Base-by-base conservation (phyloP, 2,888 invertebrate species). In the Dasypolia templi region DNA sequence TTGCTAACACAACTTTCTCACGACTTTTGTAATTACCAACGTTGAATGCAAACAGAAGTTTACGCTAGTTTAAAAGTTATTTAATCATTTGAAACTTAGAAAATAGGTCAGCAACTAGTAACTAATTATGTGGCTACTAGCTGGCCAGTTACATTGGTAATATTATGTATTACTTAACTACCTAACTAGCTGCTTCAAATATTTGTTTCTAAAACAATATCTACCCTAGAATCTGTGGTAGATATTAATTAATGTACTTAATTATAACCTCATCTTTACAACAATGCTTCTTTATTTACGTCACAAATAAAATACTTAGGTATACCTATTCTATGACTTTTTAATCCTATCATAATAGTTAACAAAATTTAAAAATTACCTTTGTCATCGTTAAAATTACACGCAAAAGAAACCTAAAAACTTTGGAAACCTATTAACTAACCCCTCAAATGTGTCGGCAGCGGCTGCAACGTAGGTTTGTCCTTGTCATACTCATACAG, bases 361-460 rank as follows among this genome's bases (percentile, higher is more conserved):
- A 53, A 62, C 7, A 46, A 29, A 32, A 46, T 17, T 46, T 46
- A 29, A 14, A 32, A 46, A 63, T 63, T 9, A 63, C 44, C 12
- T 29, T 44, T 26, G 19, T 17, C 12, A 35, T n/a, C 6, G 26
- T 46, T 14, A 46, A 29, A 44, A 53, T 51, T 19, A 51, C 32
- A 35, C 49, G 17, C 35, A 32, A 26, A 7, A 35, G 22, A 19
- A 58, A 56, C 35, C 29, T 69, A 29, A 3, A 12, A 17, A 56
- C 17, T 32, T 35, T 11, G 17, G 2, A 44, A 59, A 32, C 5
- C n/a, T 22, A 19, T 26, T 12, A 9, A 78, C 76, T 72, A 91
- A 96, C 96, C 90, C 89, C 96, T 93, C 6, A 91, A 86, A 46
- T 94, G 92, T 9, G 96, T 96, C 0, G 89, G 87, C 55, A 95